Percentiles rank a stretch among this genome's conserved stretches.
phyloP scores from a whole-genome alignment of 1,140 invertebrate species.

The Penaeus japonicus region DNA sequence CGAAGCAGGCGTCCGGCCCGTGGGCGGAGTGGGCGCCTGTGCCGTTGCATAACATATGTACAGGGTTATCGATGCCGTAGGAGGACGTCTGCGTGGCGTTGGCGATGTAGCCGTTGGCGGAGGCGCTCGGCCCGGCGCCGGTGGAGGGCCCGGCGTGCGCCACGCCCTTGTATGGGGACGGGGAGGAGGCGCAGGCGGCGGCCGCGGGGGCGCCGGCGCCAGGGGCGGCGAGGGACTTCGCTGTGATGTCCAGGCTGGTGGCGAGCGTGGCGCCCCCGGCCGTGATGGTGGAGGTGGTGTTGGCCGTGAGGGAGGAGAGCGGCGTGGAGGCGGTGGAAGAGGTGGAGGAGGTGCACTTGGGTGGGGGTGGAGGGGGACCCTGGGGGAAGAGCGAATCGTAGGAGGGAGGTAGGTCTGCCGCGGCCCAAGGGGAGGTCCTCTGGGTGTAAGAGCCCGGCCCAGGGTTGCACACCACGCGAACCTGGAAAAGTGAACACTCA shows the following conservation, averaged over 20 bases:
- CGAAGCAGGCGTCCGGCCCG: no score
- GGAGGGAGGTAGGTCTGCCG: conserved; percentile 42
- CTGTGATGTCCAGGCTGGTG: conserved; percentile 4
- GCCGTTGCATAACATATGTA: no score
- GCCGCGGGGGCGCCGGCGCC: neutral
- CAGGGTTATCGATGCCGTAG: no score
- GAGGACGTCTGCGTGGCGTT: no score
- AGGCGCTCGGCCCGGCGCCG: no score
- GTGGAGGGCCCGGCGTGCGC: no score
- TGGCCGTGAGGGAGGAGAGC: conserved; percentile 16
- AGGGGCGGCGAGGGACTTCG: neutral
- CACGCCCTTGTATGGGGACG: no score
- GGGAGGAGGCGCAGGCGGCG: neutral
- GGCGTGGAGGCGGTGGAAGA: conserved; percentile 11
- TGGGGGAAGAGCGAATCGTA: conserved; percentile 55
- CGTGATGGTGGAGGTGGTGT: conserved; percentile 20
- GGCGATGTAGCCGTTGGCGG: no score
- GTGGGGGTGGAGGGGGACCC: conserved; percentile 36
- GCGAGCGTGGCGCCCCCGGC: neutral
- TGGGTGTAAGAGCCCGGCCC: conserved; percentile 18
- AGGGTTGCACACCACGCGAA: conserved; percentile 56
- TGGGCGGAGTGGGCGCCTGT: no score
- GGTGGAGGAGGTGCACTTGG: neutral
- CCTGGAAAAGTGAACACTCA: conserved; percentile 29
- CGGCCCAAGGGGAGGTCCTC: neutral